Base-by-base conservation (phyloP, 2,113 vertebrate species). In the Cyprinus carpio region DNA sequence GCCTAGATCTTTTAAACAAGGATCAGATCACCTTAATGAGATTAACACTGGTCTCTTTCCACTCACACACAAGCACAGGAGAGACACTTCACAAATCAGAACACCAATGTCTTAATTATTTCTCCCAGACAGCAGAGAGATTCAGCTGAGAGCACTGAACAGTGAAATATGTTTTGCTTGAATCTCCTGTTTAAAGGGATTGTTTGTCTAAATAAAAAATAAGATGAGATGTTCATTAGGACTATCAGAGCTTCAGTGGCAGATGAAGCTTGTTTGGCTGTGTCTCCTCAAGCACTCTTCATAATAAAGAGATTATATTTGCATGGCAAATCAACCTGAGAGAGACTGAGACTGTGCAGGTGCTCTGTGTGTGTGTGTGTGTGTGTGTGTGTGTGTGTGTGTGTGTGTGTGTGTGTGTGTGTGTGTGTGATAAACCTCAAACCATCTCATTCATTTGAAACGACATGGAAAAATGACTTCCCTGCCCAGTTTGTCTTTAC, bases 261-360 rank as follows among this genome's bases (percentile, higher is more conserved):
- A 40, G 67, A 40, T 71, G 13, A 46, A 46, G 71, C 12, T 60
- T 75, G 78, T 84, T 85, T 87, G 64, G 84, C 85, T 83, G 85
- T 75, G 9, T 64, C 46, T 43, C 75, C 87, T 86, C 71, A 72
- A 83, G 46, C 12, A 18, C 85, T 88, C 89, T 90, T 89, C 86
- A 86, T 90, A 88, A 90, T 88, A 90, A 90, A 84, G 83, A 90
- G 85, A 91, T 92, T 87, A 49, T 86, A 91, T 93, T 92, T 93
- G 89, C 91, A 92, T 92, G 83, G 89, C 81, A 88, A 89, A 91
- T 90, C 82, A 85, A 87, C 46, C 79, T 29, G 62, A 74, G 46
- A 54, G 75, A 43, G 62, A 67, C 40, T 23, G 25, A 29, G 25
- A 29, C 8, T 65, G 65, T 23, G 72, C 86, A 84, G 77, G 69